phyloP scores from a whole-genome alignment of 2,113 vertebrate species.

The Bolborhynchus lineola region DNA sequence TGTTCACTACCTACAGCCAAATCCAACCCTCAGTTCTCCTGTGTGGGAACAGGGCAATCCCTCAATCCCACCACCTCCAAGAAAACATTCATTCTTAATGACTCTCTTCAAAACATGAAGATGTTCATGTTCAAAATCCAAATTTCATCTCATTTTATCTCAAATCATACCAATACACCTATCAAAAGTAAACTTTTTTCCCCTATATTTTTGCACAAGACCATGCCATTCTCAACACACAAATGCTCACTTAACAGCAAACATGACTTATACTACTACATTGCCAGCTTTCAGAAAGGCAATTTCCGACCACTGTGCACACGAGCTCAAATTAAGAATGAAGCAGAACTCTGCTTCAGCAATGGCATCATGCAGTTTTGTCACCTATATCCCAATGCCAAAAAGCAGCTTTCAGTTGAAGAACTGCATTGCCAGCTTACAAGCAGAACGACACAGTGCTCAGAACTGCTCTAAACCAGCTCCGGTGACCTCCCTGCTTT shows the following conservation, averaged over 20 bases:
- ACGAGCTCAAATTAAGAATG: background rate
- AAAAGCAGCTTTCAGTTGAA: background rate
- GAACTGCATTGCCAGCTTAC: background rate
- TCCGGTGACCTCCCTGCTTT: conserved; percentile 25
- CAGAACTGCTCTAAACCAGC: conserved; percentile 28
- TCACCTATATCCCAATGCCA: background rate
- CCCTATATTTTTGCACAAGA: background rate
- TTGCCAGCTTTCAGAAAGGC: background rate
- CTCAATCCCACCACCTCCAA: background rate
- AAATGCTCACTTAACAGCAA: background rate
- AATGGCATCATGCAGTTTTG: background rate
- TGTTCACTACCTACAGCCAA: background rate
- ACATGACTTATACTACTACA: background rate
- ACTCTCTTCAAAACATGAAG: background rate
- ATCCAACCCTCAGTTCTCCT: background rate
- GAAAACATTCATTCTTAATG: background rate
- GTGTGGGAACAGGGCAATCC: background rate
- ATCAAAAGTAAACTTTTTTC: background rate
- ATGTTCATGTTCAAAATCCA: background rate
- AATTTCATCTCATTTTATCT: background rate
- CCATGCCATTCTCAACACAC: background rate
- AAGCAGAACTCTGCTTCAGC: background rate
- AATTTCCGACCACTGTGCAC: background rate
- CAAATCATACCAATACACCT: background rate
- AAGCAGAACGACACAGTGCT: background rate